Evolutionary conservation across 2,888 invertebrate species (phyloP).

Genomic region (Diaphora mendica): DNA sequence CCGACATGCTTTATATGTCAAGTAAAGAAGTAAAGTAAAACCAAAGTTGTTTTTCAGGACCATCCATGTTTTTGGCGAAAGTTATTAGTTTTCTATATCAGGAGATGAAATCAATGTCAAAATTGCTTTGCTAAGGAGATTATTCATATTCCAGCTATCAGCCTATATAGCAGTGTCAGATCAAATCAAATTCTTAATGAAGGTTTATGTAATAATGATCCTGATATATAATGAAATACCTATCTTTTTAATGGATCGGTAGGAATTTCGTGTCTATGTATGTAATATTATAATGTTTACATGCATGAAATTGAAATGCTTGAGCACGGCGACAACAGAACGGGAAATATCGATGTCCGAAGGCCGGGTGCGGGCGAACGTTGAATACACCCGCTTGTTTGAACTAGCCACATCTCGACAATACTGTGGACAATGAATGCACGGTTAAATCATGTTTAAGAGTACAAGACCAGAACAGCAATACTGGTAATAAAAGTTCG

Average conservation of each 20-base stretch:
- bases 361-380: constrained; percentile 96
- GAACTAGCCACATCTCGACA: constrained; percentile 96
- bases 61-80: background rate
- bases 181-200: background rate
- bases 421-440: constrained; percentile 87
- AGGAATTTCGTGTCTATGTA: constrained; percentile 21
- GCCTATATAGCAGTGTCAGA: background rate
- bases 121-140: background rate
- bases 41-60: background rate
- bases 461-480: constrained; percentile 1
- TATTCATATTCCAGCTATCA: background rate
- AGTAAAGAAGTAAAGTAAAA: background rate
- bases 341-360: constrained; percentile 97
- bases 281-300: constrained; percentile 81
- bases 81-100: background rate
- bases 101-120: background rate
- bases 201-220: background rate
- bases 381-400: constrained; percentile 94
- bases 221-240: background rate
- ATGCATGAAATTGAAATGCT: constrained; percentile 96
- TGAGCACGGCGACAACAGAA: constrained; percentile 94
- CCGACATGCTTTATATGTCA: background rate
- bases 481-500: no score
- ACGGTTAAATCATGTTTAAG: constrained; percentile 23
- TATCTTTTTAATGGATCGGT: background rate